Evolutionary conservation across 2,113 vertebrate species (phyloP).

Genomic region (Brachyhypopomus occidentalis): DNA sequence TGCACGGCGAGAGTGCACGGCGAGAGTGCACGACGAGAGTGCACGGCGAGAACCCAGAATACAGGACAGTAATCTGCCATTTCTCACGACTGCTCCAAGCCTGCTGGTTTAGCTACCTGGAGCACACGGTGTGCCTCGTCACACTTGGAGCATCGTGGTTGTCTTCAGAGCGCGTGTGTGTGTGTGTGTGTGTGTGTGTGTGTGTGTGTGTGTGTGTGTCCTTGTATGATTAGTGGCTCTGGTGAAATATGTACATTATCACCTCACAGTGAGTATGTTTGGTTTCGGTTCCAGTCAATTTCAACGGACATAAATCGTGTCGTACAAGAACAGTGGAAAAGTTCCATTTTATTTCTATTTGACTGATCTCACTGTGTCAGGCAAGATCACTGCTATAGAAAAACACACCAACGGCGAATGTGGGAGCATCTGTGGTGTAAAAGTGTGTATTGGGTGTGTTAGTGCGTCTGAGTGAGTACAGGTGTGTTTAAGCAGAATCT

Average conservation of each 20-base stretch:
- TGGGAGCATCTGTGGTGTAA: conserved; percentile 28
- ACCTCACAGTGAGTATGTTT: conserved; percentile 59
- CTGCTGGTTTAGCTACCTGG: conserved; percentile 30
- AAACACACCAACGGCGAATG: conserved; percentile 33
- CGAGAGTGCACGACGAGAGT: too few species aligned
- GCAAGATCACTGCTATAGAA: conserved; percentile 53
- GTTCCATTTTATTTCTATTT: conserved; percentile 61
- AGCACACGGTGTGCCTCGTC: too few species aligned
- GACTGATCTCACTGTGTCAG: conserved; percentile 53
- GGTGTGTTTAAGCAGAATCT: conserved; percentile 42
- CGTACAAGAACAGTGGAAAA: conserved; percentile 43
- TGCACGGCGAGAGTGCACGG: too few species aligned
- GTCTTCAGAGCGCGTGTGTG: conserved; percentile 3
- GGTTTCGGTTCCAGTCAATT: conserved; percentile 66
- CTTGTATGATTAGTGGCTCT: conserved; percentile 48
- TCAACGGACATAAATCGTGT: conserved; percentile 65
- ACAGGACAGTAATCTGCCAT: conserved; percentile 36
- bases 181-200: conserved; percentile 51
- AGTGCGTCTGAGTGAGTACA: conserved; percentile 38
- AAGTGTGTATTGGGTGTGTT: background rate
- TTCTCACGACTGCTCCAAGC: conserved; percentile 39
- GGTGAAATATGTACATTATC: conserved; percentile 71
- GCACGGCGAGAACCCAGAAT: conserved; percentile 41
- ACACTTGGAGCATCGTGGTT: conserved; percentile 23
- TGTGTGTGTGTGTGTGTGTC: too few species aligned